Evolutionary conservation across 2,797 vertebrate species (phyloP), one percentile per base, ranked within the genome.

Genomic region (Babyrousa celebensis): DNA sequence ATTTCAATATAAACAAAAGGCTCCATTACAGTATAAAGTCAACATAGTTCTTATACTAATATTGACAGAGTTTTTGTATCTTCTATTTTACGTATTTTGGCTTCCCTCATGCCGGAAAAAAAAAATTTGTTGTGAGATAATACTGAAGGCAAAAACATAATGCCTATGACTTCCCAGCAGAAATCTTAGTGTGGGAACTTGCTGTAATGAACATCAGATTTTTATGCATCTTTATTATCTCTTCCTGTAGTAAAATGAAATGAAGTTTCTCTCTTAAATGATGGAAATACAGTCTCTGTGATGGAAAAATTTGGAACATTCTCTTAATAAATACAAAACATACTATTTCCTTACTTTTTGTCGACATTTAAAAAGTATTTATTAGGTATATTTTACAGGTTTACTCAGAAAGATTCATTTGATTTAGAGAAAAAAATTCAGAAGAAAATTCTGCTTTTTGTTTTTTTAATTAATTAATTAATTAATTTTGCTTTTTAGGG

Each of bases 351-450:
- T 95, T 85, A 94, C 65, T 72, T 74, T 97, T 98, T 98, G 93
- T 97, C 96, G 98, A 29, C 78, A 90, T 94, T 94, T 98, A 96
- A 98, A 98, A 98, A 97, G 95, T 97, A 84, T 79, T 87, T 96
- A 91, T 97, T 98, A 90, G 25, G n/a, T 94, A 97, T 84, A 98
- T 93, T 96, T 97, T 62, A 86, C 25, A 92, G 29, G 80, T 70
- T 91, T 85, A 96, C 94, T 68, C 62, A 0, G n/a, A 89, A 94
- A 85, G 93, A 68, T 58, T 40, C 23, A 32, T 71, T 78, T 70
- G 23, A 72, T 67, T 72, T 25, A 85, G 36, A 84, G 70, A 83
- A 10, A 83, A 65, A 75, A 48, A 68, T 56, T 43, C 6, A 65
- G 7, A 36, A 25, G 5, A 85, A 89, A 58, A 15, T 23, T 90